Percentiles rank a stretch among this genome's conserved stretches.
Evolutionary conservation across 2,797 vertebrate genomes (phyloP).

Genomic region (Megaceryle alcyon): DNA sequence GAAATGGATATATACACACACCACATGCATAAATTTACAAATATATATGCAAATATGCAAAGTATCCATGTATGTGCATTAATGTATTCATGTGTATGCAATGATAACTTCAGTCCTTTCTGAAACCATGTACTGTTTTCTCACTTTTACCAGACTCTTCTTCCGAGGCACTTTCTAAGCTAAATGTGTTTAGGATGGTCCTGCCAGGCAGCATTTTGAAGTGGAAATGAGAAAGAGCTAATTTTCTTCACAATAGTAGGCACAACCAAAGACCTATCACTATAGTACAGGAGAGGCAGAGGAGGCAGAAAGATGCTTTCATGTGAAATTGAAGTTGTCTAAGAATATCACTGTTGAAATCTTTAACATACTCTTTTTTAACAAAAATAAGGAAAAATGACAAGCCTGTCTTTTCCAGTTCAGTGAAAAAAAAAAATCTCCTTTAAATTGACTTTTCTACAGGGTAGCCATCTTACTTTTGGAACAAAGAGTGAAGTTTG

Average conservation of each 20-base stretch:
- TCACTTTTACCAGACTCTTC: not conserved
- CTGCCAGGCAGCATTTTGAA: slow-evolving; percentile 8
- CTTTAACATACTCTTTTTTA: not conserved
- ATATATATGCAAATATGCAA: not conserved
- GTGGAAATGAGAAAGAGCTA: not conserved
- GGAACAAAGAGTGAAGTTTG: slow-evolving; percentile 33
- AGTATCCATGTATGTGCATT: not conserved
- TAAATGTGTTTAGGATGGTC: not conserved
- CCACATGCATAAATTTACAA: not conserved
- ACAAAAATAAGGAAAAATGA: slow-evolving; percentile 29
- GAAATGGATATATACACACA: not conserved
- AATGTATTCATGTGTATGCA: not conserved
- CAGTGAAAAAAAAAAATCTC: slow-evolving; percentile 53
- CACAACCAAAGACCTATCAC: slow-evolving; percentile 34
- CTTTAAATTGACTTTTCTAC: not conserved
- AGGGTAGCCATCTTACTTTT: slow-evolving; percentile 35
- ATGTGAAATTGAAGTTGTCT: not conserved
- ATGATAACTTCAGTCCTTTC: not conserved
- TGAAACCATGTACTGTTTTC: not conserved
- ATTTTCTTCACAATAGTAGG: slow-evolving; percentile 1
- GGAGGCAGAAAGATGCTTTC: slow-evolving; percentile 7
- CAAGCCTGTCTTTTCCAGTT: slow-evolving; percentile 60
- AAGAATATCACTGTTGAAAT: slow-evolving; percentile 27
- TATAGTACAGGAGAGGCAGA: not conserved
- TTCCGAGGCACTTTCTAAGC: not conserved